Evolutionary conservation across 2,113 vertebrate genomes (phyloP), one percentile per base, ranked within the genome.

Genomic region (Dicentrarchus labrax): DNA sequence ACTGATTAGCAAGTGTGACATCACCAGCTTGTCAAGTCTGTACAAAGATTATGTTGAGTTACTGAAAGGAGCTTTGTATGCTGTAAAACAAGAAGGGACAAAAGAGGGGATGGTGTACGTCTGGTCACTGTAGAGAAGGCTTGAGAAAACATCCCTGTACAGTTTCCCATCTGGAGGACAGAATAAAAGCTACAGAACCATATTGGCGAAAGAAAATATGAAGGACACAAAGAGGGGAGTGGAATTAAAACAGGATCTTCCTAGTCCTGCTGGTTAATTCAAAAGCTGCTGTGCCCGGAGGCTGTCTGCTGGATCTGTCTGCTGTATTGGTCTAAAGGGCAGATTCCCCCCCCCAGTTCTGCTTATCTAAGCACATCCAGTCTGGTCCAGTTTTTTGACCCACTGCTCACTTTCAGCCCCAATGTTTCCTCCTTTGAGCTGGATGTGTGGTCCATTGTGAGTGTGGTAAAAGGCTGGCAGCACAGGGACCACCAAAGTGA

Each of bases 331-430:
- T 90, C 76, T 51, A 43, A 87, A 73, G 59, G 72, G 76, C 72
- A 86, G 74, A 78, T 87, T 30, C 30, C 30, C 30, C 30, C 76
- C 79, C 51, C 82, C 36, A 16, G 79, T 91, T 92, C 89, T 90
- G 89, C 93, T 94, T 93, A 94, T 93, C 87, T 91, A 86, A 94
- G 90, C 94, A 93, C 91, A 94, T 93, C 88, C 87, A 87, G 90
- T 89, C 89, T 80, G 84, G 87, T 91, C 90, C 78, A 89, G 83
- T 87, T 93, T 47, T 91, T 89, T 93, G 90, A 90, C 88, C 89
- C 75, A 16, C 72, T 82, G 82, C 88, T 90, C 82, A 83, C 88
- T 92, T 89, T 76, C 82, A 87, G 86, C 70, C 68, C 84, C 70
- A 7, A 80, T 60, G 82, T 87, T 83, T 91, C 71, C 80, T 90